Conservation (phyloP, 1,140 invertebrate species). For the Drosophila rufa region DNA sequence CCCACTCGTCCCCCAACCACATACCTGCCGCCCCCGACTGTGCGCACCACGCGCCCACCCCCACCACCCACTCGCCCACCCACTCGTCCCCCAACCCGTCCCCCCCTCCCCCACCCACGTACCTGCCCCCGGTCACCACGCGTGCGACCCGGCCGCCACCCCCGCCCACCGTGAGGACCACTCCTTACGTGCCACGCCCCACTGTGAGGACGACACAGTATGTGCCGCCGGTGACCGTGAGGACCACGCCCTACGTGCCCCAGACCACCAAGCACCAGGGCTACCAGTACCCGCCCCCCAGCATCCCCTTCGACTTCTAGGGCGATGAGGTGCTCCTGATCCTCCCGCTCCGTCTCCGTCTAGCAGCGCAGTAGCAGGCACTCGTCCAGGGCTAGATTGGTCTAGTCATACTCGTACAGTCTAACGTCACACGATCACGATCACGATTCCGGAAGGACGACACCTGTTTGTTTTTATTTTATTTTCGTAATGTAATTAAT, state of each 20-base stretch:
- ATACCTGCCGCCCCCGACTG: conserved; percentile 16
- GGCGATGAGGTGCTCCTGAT: conserved; percentile 29
- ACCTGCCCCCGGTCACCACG: conserved; percentile 40
- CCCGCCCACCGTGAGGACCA: conserved; percentile 30
- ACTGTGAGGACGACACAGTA: conserved; percentile 34
- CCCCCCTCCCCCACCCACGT: conserved; percentile 54
- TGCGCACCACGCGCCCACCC: conserved; percentile 12
- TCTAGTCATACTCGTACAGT: conserved; percentile 82
- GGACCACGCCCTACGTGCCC: conserved; percentile 67
- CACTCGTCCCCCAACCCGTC: conserved; percentile 38
- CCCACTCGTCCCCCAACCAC: conserved; percentile 42
- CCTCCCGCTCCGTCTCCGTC: conserved; percentile 62
- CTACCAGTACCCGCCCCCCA: conserved; percentile 86
- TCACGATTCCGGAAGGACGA: conserved; percentile 61
- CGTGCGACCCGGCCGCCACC: conserved; percentile 42
- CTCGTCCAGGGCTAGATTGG: conserved; percentile 84
- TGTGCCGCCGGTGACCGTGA: conserved; percentile 36
- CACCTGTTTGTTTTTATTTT: conserved; percentile 73
- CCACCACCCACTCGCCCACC: conserved; percentile 28
- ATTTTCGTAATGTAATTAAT: conserved; percentile 76
- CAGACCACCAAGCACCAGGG: conserved; percentile 75
- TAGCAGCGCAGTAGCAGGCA: conserved; percentile 76
- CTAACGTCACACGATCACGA: conserved; percentile 64
- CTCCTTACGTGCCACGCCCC: conserved; percentile 37
- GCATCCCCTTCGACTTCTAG: conserved; percentile 85